Conservation (phyloP, 1,140 invertebrate species). For the Drosophila biarmipes region DNA sequence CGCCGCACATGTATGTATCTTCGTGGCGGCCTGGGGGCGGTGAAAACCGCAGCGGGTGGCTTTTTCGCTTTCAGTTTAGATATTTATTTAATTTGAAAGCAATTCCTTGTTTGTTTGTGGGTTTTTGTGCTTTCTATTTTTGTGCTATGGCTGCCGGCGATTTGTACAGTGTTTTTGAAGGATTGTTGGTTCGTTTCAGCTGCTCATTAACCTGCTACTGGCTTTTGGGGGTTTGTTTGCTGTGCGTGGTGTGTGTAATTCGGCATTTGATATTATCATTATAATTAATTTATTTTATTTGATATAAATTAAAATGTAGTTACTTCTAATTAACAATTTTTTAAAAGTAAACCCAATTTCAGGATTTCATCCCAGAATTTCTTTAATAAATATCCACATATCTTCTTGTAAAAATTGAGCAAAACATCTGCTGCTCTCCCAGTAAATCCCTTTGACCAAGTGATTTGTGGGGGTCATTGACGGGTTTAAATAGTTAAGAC, state of each 20-base stretch:
- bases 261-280: no score
- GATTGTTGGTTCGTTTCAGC: conserved; percentile 16
- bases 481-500: conserved; percentile 69
- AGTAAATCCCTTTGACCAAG: conserved; percentile 20
- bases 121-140: conserved; percentile 27
- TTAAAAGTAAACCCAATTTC: no score
- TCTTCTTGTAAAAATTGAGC: no score
- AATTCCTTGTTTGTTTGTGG: conserved; percentile 49
- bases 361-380: no score
- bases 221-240: background rate
- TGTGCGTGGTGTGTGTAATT: no score
- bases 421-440: background rate
- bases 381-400: background rate
- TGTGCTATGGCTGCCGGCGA: conserved; percentile 31
- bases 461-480: conserved; percentile 34
- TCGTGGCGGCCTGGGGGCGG: conserved; percentile 1
- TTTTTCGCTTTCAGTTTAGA: conserved; percentile 34
- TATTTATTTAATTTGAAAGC: conserved; percentile 78
- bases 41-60: conserved; percentile 13
- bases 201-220: conserved; percentile 43
- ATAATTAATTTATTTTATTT: no score
- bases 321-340: no score
- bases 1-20: conserved; percentile 5
- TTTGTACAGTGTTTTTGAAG: conserved; percentile 40
- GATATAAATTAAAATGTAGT: no score